Conservation (phyloP, 2,888 invertebrate species). For the Bembecia ichneumoniformis region DNA sequence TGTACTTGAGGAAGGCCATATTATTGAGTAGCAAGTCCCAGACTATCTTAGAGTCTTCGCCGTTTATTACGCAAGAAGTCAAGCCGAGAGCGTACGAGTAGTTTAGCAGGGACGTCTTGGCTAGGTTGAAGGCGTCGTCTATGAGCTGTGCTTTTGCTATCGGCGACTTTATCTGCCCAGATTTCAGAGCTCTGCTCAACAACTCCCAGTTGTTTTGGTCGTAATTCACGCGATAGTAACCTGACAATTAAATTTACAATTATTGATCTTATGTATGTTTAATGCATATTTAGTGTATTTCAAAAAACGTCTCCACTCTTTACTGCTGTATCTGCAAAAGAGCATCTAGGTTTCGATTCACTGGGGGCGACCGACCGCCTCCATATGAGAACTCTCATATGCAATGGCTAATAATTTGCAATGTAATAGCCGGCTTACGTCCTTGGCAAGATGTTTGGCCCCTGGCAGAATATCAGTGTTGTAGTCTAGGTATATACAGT, state of each 20-base stretch:
- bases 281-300: no score
- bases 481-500: no score
- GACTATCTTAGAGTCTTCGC: conserved; percentile 76
- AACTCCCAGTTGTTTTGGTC: conserved; percentile 72
- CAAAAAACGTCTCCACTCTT: no score
- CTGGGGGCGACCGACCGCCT: no score
- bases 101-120: conserved; percentile 69
- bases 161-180: conserved; percentile 66
- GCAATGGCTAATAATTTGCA: no score
- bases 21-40: conserved; percentile 76
- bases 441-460: no score
- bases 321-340: no score
- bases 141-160: conserved; percentile 79
- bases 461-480: no score
- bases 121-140: conserved; percentile 80
- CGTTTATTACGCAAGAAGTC: conserved; percentile 72
- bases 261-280: neutral
- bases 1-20: conserved; percentile 63
- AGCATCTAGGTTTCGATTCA: no score
- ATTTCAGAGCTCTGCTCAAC: conserved; percentile 58
- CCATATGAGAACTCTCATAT: no score
- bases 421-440: no score
- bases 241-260: conserved; percentile 26
- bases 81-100: conserved; percentile 75
- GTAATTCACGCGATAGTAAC: conserved; percentile 76